These are phyloP conservation scores for Percopsis transmontana DNA, from an alignment of 2,113 vertebrate genomes.

Conservation along the genomic window DNA sequence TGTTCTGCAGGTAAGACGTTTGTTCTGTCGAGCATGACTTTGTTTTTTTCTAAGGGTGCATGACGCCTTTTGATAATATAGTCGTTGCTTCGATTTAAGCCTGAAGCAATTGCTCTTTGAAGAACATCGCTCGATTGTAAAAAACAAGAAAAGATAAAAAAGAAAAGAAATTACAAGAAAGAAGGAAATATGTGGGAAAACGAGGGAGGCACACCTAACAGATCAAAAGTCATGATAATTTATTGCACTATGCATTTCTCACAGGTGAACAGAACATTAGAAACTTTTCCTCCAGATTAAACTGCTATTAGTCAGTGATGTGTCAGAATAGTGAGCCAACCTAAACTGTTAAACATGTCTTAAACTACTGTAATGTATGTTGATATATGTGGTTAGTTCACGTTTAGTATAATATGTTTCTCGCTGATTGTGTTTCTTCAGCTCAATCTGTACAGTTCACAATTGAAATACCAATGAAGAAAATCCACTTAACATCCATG, in stretches of 20 bases:
- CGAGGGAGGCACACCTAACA: background rate
- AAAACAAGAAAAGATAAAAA: background rate
- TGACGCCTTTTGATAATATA: too few relatives aligned
- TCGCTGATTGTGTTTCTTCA: background rate
- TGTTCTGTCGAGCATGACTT: background rate
- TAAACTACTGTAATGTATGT: background rate
- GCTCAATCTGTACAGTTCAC: background rate
- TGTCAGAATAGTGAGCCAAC: too few relatives aligned
- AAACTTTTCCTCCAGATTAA: too few relatives aligned
- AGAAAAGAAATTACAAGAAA: background rate
- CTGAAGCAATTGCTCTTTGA: background rate
- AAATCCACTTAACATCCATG: background rate
- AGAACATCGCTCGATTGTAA: background rate
- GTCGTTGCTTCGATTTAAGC: background rate
- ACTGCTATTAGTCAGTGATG: too few relatives aligned
- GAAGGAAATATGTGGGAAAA: background rate
- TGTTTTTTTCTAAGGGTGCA: too few relatives aligned
- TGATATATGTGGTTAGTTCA: background rate
- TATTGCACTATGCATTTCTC: too few relatives aligned
- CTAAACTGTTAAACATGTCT: too few relatives aligned
- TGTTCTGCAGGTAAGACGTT: constrained; percentile 38
- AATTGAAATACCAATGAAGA: background rate
- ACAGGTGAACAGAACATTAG: too few relatives aligned
- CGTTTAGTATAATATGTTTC: background rate
- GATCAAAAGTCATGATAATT: too few relatives aligned